Conservation (phyloP, 64 coral and sea anemone species). For the Montipora foliosa region DNA sequence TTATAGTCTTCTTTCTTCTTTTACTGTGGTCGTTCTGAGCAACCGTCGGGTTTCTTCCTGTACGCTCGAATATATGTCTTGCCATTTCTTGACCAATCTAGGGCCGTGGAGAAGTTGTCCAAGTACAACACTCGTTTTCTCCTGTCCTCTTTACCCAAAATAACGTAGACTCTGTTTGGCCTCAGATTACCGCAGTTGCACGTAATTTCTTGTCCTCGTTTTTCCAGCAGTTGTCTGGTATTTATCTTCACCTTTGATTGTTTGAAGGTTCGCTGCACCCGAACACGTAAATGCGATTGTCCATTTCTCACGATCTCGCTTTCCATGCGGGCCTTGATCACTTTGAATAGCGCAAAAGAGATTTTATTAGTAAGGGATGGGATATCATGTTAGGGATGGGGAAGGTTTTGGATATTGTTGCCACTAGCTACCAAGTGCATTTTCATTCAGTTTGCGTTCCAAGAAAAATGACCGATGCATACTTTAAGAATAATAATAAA, state of each 20-base stretch:
- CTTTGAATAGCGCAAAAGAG: constrained; percentile 21
- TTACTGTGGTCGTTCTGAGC: constrained; percentile 28
- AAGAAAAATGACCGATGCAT: too few relatives aligned
- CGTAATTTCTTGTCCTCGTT: constrained; percentile 76
- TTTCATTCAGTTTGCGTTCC: too few relatives aligned
- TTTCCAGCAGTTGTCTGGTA: constrained; percentile 73
- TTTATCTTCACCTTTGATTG: constrained; percentile 65
- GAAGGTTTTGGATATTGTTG: too few relatives aligned
- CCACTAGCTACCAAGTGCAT: too few relatives aligned
- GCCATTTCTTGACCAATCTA: constrained; percentile 83
- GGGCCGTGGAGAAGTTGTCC: constrained; percentile 78
- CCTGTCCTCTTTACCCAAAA: constrained; percentile 91
- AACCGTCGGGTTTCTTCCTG: constrained; percentile 66
- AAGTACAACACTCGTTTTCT: constrained; percentile 69
- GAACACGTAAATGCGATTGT: constrained; percentile 66
- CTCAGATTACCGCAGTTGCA: constrained; percentile 79
- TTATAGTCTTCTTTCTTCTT: neutral
- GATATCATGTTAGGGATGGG: too few relatives aligned
- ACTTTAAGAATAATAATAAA: too few relatives aligned
- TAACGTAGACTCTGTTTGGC: constrained; percentile 70
- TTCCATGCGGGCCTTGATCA: constrained; percentile 90
- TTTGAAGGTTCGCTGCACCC: constrained; percentile 84
- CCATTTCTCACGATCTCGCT: constrained; percentile 71
- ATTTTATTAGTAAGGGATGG: too few relatives aligned
- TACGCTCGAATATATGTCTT: constrained; percentile 77